phyloP scores from a whole-genome alignment of 2,797 vertebrate species.

The Pampus argenteus region DNA sequence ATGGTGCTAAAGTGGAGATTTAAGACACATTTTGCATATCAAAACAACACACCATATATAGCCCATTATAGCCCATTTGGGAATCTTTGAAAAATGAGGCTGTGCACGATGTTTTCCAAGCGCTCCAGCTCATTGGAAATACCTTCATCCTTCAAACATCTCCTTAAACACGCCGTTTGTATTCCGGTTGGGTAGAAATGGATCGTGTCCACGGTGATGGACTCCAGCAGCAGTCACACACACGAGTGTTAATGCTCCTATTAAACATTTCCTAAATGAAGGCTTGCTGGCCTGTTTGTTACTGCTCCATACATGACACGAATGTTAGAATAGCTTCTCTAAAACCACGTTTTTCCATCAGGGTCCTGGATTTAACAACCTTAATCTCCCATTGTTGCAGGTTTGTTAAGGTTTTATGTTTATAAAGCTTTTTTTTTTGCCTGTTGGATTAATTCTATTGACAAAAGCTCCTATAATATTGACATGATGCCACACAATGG shows the following conservation, averaged over 20 bases:
- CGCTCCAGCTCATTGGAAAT: conserved; percentile 53
- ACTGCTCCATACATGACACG: conserved; percentile 39
- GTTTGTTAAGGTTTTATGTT: conserved; percentile 19
- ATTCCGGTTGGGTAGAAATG: conserved; percentile 56
- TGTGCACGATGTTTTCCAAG: conserved; percentile 58
- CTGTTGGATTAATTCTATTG: conserved; percentile 16
- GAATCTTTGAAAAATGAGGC: conserved; percentile 50
- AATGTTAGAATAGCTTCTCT: conserved; percentile 30
- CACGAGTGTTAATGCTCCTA: conserved; percentile 58
- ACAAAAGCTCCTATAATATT: conserved; percentile 11
- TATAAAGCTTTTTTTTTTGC: conserved; percentile 28
- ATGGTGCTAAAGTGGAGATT: conserved; percentile 40
- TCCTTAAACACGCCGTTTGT: conserved; percentile 66
- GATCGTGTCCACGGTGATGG: conserved; percentile 55
- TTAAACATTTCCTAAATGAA: conserved; percentile 68
- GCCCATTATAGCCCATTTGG: conserved; percentile 27
- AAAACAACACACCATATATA: conserved; percentile 46
- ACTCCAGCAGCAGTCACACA: conserved; percentile 56
- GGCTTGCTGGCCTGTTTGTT: conserved; percentile 57
- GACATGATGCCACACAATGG: conserved; percentile 8
- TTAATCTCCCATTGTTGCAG: conserved; percentile 15
- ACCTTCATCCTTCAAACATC: conserved; percentile 52
- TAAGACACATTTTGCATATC: conserved; percentile 40
- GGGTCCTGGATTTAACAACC: conserved; percentile 10
- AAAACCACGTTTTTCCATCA: conserved; percentile 32